A percentile compares a stretch with the other conserved stretches of the same genome.
These are phyloP conservation scores for Mnemiopsis leidyi DNA, from an alignment of 37 sponge, comb jelly and placozoan species.

Conservation along the genomic window DNA sequence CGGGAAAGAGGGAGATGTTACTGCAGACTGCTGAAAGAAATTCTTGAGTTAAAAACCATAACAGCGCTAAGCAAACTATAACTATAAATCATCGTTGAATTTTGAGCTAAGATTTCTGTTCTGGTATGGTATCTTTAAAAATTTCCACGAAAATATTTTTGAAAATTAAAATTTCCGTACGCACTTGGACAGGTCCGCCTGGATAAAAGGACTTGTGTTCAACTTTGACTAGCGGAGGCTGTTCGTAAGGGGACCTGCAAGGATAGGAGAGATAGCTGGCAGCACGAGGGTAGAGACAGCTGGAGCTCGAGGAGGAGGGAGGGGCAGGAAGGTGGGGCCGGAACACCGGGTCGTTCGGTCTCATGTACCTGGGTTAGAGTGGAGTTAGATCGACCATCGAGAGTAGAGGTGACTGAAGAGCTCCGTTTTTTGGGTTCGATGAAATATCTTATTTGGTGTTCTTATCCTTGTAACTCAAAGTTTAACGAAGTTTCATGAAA, in stretches of 20 bases:
- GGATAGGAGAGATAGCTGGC: background rate
- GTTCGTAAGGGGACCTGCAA: background rate
- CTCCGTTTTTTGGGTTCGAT: no score
- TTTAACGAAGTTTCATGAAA: no score
- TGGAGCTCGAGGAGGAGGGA: background rate
- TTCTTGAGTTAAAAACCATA: background rate
- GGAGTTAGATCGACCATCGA: no score
- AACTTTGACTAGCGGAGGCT: background rate
- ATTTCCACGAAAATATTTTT: no score
- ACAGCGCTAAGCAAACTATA: no score
- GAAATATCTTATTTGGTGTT: no score
- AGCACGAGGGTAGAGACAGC: background rate
- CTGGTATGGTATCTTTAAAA: no score
- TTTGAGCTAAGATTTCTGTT: no score
- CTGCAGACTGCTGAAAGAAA: background rate
- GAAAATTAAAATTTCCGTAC: no score
- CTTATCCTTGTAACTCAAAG: no score
- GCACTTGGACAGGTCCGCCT: background rate
- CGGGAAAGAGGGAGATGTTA: background rate
- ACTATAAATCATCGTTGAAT: no score
- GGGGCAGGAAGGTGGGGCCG: background rate
- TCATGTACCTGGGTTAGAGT: background rate
- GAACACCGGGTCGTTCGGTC: background rate
- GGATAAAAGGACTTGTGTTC: constrained; percentile 43
- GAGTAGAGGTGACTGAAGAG: no score